phyloP scores from a whole-genome alignment of 2,113 vertebrate species.

The Petroica traversi region DNA sequence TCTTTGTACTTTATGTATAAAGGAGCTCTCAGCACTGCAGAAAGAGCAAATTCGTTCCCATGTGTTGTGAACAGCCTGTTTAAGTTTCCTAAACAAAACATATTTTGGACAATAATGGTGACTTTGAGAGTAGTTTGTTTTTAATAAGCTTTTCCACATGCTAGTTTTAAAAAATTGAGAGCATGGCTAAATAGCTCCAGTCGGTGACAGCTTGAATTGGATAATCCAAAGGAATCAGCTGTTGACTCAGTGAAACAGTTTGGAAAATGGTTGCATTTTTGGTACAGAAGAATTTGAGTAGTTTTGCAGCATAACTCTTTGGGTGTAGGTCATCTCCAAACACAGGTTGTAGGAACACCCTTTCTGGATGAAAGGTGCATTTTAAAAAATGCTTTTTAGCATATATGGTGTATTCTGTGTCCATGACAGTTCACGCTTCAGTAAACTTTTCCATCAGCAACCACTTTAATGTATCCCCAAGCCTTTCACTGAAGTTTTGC shows the following conservation, averaged over 20 bases:
- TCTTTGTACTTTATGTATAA: background rate
- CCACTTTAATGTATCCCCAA: background rate
- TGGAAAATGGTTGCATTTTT: background rate
- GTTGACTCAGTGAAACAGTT: background rate
- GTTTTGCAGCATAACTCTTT: background rate
- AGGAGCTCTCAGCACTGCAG: background rate
- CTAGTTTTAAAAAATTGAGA: background rate
- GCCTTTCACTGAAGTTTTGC: background rate
- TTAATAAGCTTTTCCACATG: background rate
- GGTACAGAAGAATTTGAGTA: background rate
- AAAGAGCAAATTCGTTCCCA: background rate
- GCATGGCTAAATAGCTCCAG: background rate
- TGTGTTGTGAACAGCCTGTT: background rate
- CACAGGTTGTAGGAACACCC: background rate
- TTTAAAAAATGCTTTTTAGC: background rate
- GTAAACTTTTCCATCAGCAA: background rate
- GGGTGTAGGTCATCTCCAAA: background rate
- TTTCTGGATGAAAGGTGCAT: background rate
- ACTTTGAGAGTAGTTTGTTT: background rate
- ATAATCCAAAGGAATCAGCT: background rate
- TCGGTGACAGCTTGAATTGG: background rate
- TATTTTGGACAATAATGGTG: background rate
- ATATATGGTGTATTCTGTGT: background rate
- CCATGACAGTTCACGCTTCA: background rate
- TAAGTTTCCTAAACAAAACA: background rate